Conservation (phyloP, 1,140 invertebrate species). For the Pachypeltis micranthus region DNA sequence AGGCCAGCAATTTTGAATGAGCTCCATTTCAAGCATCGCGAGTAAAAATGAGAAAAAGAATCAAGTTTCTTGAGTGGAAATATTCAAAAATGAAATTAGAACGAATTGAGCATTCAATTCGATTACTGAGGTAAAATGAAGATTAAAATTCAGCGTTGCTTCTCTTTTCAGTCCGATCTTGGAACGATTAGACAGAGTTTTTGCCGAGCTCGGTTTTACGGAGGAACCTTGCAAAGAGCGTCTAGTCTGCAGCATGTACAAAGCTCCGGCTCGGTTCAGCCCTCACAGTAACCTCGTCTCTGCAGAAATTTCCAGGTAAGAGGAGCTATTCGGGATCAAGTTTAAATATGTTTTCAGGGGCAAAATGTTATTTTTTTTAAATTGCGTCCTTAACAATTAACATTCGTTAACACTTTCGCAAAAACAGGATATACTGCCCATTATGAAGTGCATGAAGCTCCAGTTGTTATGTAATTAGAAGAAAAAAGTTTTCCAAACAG, state of each 20-base stretch:
- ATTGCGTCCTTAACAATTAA: too few relatives aligned
- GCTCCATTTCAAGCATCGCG: not conserved
- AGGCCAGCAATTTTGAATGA: not conserved
- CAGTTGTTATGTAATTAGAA: too few relatives aligned
- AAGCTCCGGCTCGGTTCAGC: slow-evolving; percentile 69
- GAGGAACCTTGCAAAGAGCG: slow-evolving; percentile 64
- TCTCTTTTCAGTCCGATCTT: slow-evolving; percentile 74
- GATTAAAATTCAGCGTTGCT: slow-evolving; percentile 35
- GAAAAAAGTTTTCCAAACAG: too few relatives aligned
- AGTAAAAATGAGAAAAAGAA: not conserved
- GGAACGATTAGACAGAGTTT: slow-evolving; percentile 67
- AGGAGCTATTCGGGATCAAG: too few relatives aligned
- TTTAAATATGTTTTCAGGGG: too few relatives aligned
- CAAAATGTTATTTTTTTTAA: too few relatives aligned
- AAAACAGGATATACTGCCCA: too few relatives aligned
- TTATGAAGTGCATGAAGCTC: too few relatives aligned
- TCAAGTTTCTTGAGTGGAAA: not conserved
- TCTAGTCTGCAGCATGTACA: slow-evolving; percentile 73
- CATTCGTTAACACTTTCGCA: too few relatives aligned
- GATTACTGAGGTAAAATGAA: not conserved
- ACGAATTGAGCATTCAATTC: not conserved
- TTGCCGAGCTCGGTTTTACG: slow-evolving; percentile 55
- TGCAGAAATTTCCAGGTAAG: slow-evolving; percentile 68
- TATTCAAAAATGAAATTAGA: not conserved
- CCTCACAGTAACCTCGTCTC: slow-evolving; percentile 78